Evolutionary conservation across 2,113 vertebrate genomes (phyloP).

Genomic region (Cisticola juncidis): DNA sequence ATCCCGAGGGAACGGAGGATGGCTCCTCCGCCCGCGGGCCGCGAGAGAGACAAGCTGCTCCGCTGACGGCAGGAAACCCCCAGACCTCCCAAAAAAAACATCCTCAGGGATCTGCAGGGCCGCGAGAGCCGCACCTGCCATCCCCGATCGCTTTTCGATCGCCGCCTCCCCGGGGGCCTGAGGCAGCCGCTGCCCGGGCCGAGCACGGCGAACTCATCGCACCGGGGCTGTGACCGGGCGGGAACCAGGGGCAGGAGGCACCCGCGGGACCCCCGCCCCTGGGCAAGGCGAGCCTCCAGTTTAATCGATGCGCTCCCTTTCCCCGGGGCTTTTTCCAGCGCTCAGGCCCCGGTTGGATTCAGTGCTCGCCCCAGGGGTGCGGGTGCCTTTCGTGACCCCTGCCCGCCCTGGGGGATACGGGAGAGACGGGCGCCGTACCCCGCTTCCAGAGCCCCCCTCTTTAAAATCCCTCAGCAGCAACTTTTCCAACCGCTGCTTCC

Average conservation of each 20-base stretch:
- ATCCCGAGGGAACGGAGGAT: neutral
- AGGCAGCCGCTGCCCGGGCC: neutral
- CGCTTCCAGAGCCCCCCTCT: fast-evolving
- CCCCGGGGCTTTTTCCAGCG: neutral
- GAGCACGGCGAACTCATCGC: neutral
- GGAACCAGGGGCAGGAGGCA: fast-evolving
- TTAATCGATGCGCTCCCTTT: neutral
- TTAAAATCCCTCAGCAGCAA: neutral
- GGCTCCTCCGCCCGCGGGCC: neutral
- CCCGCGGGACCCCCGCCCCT: neutral
- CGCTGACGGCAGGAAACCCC: fast-evolving
- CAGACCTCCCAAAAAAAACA: fast-evolving
- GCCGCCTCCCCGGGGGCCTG: neutral
- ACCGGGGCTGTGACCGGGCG: too few species aligned
- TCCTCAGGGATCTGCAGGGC: neutral
- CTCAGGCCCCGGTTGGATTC: neutral
- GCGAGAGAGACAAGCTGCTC: neutral
- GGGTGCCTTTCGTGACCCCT: neutral
- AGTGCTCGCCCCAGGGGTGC: neutral
- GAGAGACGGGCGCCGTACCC: too few species aligned
- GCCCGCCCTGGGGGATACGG: too few species aligned
- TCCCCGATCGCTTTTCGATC: neutral
- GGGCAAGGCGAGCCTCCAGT: too few species aligned
- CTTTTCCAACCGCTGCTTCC: neutral
- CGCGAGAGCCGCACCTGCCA: too few species aligned